Evolutionary conservation across 2,888 invertebrate species (phyloP), one percentile per base, ranked within the genome.

Genomic region (Folsomia candida): DNA sequence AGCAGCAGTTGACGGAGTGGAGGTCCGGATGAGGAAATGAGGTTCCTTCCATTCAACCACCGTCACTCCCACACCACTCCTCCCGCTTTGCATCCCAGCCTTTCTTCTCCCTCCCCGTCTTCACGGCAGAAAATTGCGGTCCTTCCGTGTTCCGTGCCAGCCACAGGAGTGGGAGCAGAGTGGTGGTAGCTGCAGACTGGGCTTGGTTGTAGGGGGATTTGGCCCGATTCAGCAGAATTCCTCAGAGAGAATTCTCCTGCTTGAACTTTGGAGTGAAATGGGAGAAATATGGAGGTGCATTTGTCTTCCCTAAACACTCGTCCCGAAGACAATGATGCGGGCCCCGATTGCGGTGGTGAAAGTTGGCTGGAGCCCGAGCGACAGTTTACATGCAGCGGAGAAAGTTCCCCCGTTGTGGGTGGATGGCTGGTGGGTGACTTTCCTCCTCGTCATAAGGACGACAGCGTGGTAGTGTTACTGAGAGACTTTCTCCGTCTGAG

Each of bases 1-100:
- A 59, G 20, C 18, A 6, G 24, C 28, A 59, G 68, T 68, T 68
- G 68, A 68, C 61, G 54, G 61, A 68, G 62, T 68, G 51, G 68
- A 51, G 68, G 61, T 61, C 61, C 68, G 68, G 68, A 68, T 68
- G 68, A 62, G 68, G 63, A 68, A 68, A 68, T 68, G 68, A 68
- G 68, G 63, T 57, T 29, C 37, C 63, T 68, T 68, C 67, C 37
- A 59, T n/a, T n/a, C n/a, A n/a, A n/a, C 57, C 51, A 51, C 37
- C 58, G 26, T 54, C 60, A 57, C 27, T 60, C 61, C 29, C 67
- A 14, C 24, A 26, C 59, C 6, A 59, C 54, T 54, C 54, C 59
- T 6, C 59, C 47, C 47, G 14, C 14, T 47, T 47, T 47, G 14
- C 28, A 57, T 20, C n/a, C n/a, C n/a, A n/a, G n/a, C n/a, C n/a